Evolutionary conservation across 1,140 invertebrate species (phyloP).

Genomic region (Orussus abietinus): DNA sequence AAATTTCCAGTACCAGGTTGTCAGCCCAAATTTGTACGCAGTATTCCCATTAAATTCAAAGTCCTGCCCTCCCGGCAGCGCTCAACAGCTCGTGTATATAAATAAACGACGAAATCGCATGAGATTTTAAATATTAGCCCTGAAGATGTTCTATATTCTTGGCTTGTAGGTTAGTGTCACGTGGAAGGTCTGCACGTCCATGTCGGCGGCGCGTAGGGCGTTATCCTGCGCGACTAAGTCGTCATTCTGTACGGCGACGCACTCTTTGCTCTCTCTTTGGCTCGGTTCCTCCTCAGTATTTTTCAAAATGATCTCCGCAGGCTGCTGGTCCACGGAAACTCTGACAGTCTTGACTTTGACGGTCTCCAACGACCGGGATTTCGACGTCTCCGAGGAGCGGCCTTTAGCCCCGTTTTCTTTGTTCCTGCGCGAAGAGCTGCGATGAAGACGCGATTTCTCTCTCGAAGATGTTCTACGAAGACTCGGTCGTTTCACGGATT

Average conservation of each 20-base stretch:
- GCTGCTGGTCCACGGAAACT: constrained; percentile 40
- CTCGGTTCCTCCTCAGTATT: constrained; percentile 35
- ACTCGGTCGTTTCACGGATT: constrained; percentile 64
- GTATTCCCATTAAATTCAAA: constrained; percentile 1
- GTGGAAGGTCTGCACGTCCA: constrained; percentile 61
- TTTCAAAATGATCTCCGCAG: constrained; percentile 34
- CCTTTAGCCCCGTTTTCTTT: constrained; percentile 63
- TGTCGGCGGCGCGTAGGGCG: too few species aligned
- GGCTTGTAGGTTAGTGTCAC: constrained; percentile 66
- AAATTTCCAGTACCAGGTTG: not conserved
- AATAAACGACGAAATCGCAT: constrained; percentile 6
- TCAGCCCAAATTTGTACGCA: not conserved
- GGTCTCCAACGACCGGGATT: constrained; percentile 46
- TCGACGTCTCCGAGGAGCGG: constrained; percentile 44
- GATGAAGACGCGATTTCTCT: constrained; percentile 63
- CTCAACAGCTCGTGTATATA: not conserved
- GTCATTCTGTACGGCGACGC: constrained; percentile 24
- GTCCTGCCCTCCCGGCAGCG: not conserved
- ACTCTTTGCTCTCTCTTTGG: constrained; percentile 28
- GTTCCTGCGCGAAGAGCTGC: constrained; percentile 65
- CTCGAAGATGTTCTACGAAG: constrained; percentile 62
- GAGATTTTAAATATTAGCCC: constrained; percentile 8
- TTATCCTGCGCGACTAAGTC: constrained; percentile 50
- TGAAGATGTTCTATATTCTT: constrained; percentile 52
- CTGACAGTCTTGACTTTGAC: constrained; percentile 52